Evolutionary conservation across 2,113 vertebrate species (phyloP), one percentile per base, ranked within the genome.

Genomic region (Coptodon bakossiorum): DNA sequence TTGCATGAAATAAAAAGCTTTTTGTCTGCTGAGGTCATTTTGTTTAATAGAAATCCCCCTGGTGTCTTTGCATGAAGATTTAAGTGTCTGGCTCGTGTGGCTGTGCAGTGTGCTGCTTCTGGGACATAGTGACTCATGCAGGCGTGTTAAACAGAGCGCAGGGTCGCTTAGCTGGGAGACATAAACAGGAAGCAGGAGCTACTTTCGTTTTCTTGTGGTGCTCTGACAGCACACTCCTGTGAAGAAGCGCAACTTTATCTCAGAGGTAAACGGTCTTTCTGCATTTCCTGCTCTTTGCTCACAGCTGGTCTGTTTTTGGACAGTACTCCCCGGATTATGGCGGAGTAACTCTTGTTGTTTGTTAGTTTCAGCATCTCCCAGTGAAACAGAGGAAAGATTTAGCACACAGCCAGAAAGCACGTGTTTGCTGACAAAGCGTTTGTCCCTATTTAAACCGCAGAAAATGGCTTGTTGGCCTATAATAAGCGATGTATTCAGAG

Each of bases 1-100:
- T 29, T 29, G 56, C 56, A 59, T 59, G 56, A 29, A 59, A 2
- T 59, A 59, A 59, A 59, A 59, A 59, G 24, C 56, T 98, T 91
- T 97, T 95, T 50, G 16, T 50, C 7, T 50, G 16, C 5, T 17
- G 16, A 50, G 16, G 17, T 9, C 2, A 29, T 16, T 59, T 9
- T 59, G 56, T 59, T 59, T 59, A 59, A 29, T 29, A 22, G 12
- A 59, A 59, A 36, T 4, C 36, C 63, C 7, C 40, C 63, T 8
- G n/a, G 36, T 40, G n/a, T 40, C 11, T 22, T 68, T 68, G 40
- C 31, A 13, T 0, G 9, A 6, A 61, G 56, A 59, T 31, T 66
- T 9, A 66, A 6, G 59, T 34, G 0, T 4, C 4, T 2, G 34
- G 59, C 19, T 68, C 0, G 3, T 13, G 63, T 40, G n/a, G 34